Percentiles rank a stretch among this genome's conserved stretches.
Evolutionary conservation across 2,113 vertebrate genomes (phyloP).

Genomic region (Gallinago jamesoni): DNA sequence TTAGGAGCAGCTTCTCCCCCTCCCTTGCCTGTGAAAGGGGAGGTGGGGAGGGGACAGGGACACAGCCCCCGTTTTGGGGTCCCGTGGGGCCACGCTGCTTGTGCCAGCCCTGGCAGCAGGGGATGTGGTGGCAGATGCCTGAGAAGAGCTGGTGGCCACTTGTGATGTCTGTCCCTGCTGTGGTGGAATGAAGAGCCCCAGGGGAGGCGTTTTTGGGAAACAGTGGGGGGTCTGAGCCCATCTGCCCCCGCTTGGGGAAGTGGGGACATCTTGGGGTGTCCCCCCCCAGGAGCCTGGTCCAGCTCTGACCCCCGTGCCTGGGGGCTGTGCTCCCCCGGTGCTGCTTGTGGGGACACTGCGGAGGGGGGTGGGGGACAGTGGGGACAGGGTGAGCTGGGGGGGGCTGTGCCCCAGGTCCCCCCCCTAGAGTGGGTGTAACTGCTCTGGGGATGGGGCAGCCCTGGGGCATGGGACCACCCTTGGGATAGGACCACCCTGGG

Average conservation of each 20-base stretch:
- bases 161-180: fast-evolving
- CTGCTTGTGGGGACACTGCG: background rate
- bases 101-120: background rate
- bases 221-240: background rate
- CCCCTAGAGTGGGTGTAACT: background rate
- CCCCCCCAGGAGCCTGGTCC: background rate
- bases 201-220: background rate
- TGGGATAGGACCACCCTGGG: background rate
- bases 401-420: background rate
- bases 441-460: background rate
- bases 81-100: fast-evolving
- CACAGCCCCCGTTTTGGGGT: fast-evolving
- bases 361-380: too few relatives aligned
- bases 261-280: background rate
- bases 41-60: background rate
- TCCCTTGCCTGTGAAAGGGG: background rate
- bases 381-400: background rate
- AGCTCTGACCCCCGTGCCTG: background rate
- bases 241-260: background rate
- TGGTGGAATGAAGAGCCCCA: background rate
- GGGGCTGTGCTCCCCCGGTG: background rate
- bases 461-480: background rate
- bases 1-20: background rate
- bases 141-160: background rate
- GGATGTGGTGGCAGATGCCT: fast-evolving